phyloP scores from a whole-genome alignment of 1,140 invertebrate genomes.

The Macrocentrus cingulum region DNA sequence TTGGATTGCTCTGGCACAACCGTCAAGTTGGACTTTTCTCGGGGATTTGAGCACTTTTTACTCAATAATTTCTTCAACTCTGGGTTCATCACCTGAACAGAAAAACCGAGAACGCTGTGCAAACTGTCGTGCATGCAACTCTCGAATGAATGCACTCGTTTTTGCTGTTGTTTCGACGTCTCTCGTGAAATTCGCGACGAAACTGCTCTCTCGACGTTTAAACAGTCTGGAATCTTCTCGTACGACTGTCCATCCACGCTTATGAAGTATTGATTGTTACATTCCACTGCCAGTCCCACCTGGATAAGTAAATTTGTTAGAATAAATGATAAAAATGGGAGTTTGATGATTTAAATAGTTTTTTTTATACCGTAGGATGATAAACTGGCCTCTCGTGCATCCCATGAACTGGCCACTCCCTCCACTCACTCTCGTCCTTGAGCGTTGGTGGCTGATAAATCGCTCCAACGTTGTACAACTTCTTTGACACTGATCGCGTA shows the following conservation, averaged over 20 bases:
- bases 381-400: slow-evolving; percentile 45
- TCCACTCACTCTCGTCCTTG: slow-evolving; percentile 31
- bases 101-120: slow-evolving; percentile 41
- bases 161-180: no score
- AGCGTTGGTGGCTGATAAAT: slow-evolving; percentile 44
- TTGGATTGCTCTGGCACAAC: not conserved
- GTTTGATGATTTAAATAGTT: not conserved
- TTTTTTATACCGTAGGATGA: slow-evolving; percentile 41
- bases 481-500: slow-evolving; percentile 47
- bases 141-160: slow-evolving; percentile 24
- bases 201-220: slow-evolving; percentile 36
- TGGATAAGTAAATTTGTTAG: slow-evolving; percentile 15
- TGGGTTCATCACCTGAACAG: slow-evolving; percentile 35
- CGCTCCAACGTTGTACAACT: slow-evolving; percentile 47
- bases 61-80: slow-evolving; percentile 26
- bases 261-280: slow-evolving; percentile 37
- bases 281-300: slow-evolving; percentile 43
- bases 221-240: slow-evolving; percentile 32
- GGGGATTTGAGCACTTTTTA: not conserved
- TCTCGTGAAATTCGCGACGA: no score
- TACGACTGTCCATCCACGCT: slow-evolving; percentile 39
- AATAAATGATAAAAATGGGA: slow-evolving; percentile 1
- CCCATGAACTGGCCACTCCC: slow-evolving; percentile 38
- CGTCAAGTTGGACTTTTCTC: no score
- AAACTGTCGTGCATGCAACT: slow-evolving; percentile 44